Conservation (phyloP, 2,888 invertebrate species). For the Dendrolimus houi region DNA sequence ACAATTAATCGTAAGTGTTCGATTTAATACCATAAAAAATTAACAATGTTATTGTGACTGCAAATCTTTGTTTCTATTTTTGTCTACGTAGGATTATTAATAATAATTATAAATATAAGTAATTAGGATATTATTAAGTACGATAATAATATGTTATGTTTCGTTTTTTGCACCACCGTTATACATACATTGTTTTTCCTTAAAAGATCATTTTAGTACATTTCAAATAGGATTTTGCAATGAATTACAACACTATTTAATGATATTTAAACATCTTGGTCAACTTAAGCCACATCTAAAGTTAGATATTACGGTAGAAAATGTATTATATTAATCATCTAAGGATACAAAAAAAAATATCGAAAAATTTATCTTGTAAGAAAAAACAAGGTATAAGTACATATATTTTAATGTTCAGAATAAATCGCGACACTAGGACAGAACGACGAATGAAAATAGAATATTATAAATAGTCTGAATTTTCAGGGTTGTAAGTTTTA, state of each 20-base stretch:
- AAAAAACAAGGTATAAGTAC: no score
- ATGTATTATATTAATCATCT: no score
- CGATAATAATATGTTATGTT: neutral
- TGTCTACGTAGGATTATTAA: slow-evolving; percentile 1
- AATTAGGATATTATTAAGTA: neutral
- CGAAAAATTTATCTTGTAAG: no score
- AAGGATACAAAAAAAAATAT: no score
- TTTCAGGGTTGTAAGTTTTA: slow-evolving; percentile 43
- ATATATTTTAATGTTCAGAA: neutral
- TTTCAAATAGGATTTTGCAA: no score
- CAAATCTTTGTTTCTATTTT: slow-evolving; percentile 2
- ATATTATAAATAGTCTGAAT: slow-evolving; percentile 46
- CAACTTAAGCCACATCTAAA: no score
- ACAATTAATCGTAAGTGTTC: no score
- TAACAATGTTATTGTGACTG: neutral
- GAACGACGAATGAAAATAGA: slow-evolving; percentile 19
- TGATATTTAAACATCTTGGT: no score
- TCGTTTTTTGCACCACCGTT: neutral
- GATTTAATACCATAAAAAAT: no score
- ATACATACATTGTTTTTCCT: neutral
- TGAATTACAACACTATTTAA: no score
- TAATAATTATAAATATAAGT: neutral
- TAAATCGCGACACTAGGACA: neutral
- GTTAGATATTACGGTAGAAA: no score
- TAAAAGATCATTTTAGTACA: no score